A percentile compares a stretch with the other conserved stretches of the same genome.
phyloP scores from a whole-genome alignment of 2,113 vertebrate genomes.

The Caretta caretta region DNA sequence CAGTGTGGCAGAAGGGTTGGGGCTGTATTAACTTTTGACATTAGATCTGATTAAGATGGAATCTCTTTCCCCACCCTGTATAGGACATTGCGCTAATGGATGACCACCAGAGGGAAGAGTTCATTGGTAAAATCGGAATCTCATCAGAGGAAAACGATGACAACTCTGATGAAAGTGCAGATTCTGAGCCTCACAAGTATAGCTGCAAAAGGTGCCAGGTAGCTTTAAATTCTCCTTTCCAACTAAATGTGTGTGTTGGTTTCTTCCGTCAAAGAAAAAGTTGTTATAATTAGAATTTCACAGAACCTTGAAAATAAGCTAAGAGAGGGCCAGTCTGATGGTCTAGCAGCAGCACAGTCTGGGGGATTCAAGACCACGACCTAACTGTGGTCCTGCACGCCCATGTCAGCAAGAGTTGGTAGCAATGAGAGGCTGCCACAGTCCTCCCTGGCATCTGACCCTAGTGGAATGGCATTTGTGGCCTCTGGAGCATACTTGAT shows the following conservation, averaged over 20 bases:
- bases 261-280: not conserved
- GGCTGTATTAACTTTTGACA: not conserved
- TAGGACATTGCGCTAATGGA: slow-evolving; percentile 99
- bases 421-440: not conserved
- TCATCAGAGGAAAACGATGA: slow-evolving; percentile 92
- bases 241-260: slow-evolving; percentile 32
- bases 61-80: not conserved
- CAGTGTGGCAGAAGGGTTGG: not conserved
- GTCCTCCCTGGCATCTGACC: not conserved
- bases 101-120: slow-evolving; percentile 94
- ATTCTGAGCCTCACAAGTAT: slow-evolving; percentile 95
- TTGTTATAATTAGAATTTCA: not conserved
- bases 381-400: not conserved
- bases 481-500: not conserved
- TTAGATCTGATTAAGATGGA: not conserved
- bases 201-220: slow-evolving; percentile 99
- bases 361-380: not conserved
- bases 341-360: not conserved
- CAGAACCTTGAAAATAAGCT: not conserved
- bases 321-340: not conserved
- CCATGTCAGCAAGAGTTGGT: not conserved
- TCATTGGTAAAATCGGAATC: slow-evolving; percentile 97
- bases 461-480: not conserved
- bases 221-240: slow-evolving; percentile 70
- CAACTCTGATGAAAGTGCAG: slow-evolving; percentile 88